Evolutionary conservation across 2,888 invertebrate genomes (phyloP).

Genomic region (Cephus sareptanus): DNA sequence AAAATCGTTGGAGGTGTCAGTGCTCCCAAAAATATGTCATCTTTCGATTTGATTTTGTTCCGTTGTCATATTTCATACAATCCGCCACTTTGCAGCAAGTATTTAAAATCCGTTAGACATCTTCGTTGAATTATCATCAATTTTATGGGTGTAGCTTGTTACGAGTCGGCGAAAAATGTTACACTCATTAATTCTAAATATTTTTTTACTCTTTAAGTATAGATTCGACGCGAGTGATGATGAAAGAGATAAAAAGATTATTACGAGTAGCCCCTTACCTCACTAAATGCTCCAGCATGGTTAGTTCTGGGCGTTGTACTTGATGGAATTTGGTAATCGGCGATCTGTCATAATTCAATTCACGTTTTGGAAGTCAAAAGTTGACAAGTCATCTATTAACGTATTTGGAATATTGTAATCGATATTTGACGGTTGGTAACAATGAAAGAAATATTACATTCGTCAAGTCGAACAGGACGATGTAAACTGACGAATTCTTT

Average conservation of each 20-base stretch:
- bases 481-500: neutral
- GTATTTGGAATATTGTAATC: neutral
- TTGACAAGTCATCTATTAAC: neutral
- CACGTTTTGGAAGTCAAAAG: neutral
- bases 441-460: neutral
- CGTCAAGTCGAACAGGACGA: neutral
- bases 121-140: neutral
- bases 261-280: neutral
- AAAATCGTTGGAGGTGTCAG: neutral
- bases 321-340: neutral
- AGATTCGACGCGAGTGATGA: neutral
- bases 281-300: neutral
- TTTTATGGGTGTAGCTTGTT: neutral
- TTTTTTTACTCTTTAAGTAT: neutral
- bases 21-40: neutral
- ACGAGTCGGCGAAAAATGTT: neutral
- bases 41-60: neutral
- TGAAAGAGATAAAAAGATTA: neutral
- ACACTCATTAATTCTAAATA: neutral
- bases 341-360: neutral
- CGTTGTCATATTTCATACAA: neutral
- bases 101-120: neutral
- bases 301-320: neutral
- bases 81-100: neutral
- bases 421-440: neutral